Conservation (phyloP, 2,113 vertebrate species). For the Poeciliopsis turrubarensis region DNA sequence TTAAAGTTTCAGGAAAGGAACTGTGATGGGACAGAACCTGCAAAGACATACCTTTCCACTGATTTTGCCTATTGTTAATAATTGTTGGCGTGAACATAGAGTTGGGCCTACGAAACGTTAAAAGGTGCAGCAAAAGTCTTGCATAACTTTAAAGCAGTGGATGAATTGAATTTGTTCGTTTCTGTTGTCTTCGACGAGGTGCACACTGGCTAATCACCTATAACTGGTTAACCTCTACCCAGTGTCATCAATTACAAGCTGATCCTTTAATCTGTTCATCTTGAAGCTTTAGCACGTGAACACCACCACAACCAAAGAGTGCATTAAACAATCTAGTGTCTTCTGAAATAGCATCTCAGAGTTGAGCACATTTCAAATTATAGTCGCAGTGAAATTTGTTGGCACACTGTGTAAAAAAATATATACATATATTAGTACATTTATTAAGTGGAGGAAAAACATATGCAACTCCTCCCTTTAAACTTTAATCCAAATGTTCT, state of each 20-base stretch:
- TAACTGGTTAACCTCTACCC: constrained; percentile 9
- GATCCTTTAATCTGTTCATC: constrained; percentile 40
- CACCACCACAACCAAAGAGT: neutral
- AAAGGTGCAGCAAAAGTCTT: neutral
- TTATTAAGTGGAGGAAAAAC: too few relatives aligned
- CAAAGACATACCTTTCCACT: neutral
- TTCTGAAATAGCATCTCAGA: neutral
- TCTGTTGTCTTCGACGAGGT: constrained; percentile 2
- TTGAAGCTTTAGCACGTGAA: constrained; percentile 20
- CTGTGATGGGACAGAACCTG: neutral
- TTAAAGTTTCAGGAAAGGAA: neutral
- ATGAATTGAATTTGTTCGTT: neutral
- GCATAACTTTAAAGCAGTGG: neutral
- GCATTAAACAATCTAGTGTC: neutral
- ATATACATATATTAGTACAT: neutral
- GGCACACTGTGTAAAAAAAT: neutral
- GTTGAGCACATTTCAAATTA: neutral
- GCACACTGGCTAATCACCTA: neutral
- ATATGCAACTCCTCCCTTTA: too few relatives aligned
- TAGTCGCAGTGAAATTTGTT: neutral
- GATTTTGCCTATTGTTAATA: neutral
- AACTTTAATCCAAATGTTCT: too few relatives aligned
- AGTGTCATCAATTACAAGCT: constrained; percentile 30
- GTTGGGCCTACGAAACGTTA: neutral
- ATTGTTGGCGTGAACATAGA: neutral